These are phyloP conservation scores for Halcyon badia DNA, from an alignment of 2,797 vertebrate species.

Conservation along the genomic window DNA sequence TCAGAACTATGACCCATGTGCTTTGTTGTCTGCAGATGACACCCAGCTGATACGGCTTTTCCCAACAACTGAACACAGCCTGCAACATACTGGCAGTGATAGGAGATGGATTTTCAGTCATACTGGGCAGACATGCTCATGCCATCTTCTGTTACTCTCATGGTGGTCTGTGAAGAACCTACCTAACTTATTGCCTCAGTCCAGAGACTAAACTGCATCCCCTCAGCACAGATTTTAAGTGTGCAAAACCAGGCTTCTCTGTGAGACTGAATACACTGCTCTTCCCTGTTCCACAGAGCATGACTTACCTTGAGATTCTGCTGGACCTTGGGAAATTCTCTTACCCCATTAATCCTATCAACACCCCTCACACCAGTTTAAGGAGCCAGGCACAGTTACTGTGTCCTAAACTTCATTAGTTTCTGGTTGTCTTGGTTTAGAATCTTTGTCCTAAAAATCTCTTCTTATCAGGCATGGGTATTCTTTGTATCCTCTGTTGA, in stretches of 20 bases:
- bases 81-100: conserved; percentile 1
- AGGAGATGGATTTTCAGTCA: conserved; percentile 47
- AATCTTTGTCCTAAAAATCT: background rate
- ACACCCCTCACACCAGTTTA: background rate
- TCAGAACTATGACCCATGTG: background rate
- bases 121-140: background rate
- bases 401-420: background rate
- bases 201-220: background rate
- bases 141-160: background rate
- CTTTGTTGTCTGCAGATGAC: background rate
- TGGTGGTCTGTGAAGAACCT: background rate
- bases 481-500: background rate
- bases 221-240: background rate
- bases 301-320: background rate
- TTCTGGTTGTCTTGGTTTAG: background rate
- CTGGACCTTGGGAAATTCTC: background rate
- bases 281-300: background rate
- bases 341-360: background rate
- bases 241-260: background rate
- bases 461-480: background rate
- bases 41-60: background rate
- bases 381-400: background rate
- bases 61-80: background rate
- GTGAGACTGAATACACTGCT: background rate
- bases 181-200: background rate